Percentiles rank a stretch among this genome's conserved stretches.
phyloP scores from a whole-genome alignment of 2,113 vertebrate species.

The Tor tambroides region DNA sequence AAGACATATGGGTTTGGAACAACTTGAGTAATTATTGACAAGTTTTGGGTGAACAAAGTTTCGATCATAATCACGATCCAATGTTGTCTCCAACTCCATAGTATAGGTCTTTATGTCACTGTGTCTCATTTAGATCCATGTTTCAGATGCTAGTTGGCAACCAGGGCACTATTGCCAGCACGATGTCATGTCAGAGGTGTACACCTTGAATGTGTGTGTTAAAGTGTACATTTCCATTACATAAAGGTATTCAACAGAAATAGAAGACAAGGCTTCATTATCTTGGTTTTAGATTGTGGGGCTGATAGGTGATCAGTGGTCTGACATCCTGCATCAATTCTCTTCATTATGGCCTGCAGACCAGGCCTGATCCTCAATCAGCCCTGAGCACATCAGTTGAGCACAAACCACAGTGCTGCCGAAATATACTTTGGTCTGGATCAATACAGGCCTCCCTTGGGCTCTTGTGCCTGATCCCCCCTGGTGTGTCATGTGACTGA shows the following conservation, averaged over 20 bases:
- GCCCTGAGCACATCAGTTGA: slow-evolving; percentile 23
- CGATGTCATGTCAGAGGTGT: background rate
- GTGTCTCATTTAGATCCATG: background rate
- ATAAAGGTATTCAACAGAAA: slow-evolving; percentile 9
- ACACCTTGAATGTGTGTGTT: slow-evolving; percentile 5
- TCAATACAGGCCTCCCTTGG: slow-evolving; percentile 57
- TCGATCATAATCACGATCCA: background rate
- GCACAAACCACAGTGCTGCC: slow-evolving; percentile 33
- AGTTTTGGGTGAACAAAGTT: slow-evolving; percentile 7
- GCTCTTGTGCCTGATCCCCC: slow-evolving; percentile 43
- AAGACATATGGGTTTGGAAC: background rate
- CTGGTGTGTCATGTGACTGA: slow-evolving; percentile 44
- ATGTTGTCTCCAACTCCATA: background rate
- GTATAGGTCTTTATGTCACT: background rate
- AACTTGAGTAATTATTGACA: background rate
- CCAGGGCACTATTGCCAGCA: background rate
- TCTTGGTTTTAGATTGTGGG: slow-evolving; percentile 2
- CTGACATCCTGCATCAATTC: slow-evolving; percentile 44
- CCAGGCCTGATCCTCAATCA: slow-evolving; percentile 43
- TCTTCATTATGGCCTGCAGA: slow-evolving; percentile 29
- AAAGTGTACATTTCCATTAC: slow-evolving; percentile 22
- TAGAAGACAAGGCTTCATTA: slow-evolving; percentile 5
- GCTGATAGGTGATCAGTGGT: slow-evolving; percentile 18
- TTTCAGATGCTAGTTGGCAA: background rate
- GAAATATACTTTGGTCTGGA: slow-evolving; percentile 44